These are phyloP conservation scores for Gymnopithys bicolor DNA, from an alignment of 2,797 vertebrate species.

Conservation along the genomic window DNA sequence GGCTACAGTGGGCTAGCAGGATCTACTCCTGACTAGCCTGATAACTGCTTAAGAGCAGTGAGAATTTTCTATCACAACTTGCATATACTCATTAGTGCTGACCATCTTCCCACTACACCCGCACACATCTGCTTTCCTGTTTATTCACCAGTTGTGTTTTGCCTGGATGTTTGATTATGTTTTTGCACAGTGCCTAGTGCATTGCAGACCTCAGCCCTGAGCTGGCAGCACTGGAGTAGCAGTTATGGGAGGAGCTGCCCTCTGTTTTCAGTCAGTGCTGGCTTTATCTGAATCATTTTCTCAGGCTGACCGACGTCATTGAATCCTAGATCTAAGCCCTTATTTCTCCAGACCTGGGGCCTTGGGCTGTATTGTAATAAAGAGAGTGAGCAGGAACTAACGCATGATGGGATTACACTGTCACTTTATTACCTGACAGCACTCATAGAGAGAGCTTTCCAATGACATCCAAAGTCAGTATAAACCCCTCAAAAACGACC, in stretches of 20 bases:
- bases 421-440: background rate
- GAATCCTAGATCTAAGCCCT: background rate
- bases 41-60: background rate
- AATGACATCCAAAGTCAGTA: background rate
- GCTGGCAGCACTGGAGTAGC: background rate
- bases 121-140: background rate
- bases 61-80: background rate
- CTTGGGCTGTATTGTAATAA: background rate
- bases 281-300: background rate
- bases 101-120: background rate
- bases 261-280: background rate
- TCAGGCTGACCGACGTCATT: background rate
- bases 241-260: background rate
- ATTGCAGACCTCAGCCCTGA: background rate
- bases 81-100: background rate
- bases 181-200: background rate
- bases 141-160: background rate
- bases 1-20: background rate
- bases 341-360: background rate
- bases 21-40: background rate
- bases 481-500: background rate
- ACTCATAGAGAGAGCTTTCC: background rate
- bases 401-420: background rate
- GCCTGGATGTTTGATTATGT: background rate
- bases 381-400: background rate